Base-by-base conservation (phyloP, 2,888 invertebrate species). In the Pediacus dermestoides region DNA sequence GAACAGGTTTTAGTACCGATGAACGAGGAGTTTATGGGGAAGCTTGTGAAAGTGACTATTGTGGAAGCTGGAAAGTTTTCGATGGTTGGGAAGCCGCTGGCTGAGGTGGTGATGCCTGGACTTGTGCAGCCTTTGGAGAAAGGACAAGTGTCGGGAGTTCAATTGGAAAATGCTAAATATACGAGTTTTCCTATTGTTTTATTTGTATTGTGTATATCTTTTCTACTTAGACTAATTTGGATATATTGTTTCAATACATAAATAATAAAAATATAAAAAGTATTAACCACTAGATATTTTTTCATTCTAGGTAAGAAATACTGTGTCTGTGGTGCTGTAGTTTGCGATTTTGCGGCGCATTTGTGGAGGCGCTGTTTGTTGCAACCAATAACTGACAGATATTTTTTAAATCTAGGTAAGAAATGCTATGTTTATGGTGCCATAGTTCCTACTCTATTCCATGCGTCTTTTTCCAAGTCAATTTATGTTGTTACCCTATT, bases 1-100 rank as follows among this genome's bases (percentile, higher is more conserved):
- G 94, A 96, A 62, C 97, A 93, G 73, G 84, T 94, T 8, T 66
- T 95, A 38, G 76, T 95, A 0, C 90, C 91, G 0, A 85, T 87
- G 72, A 75, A 78, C 3, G 74, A 83, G 1, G 77, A 79, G 52
- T 80, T 82, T 28, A 78, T 94, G 77, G 95, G 95, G 0, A 87
- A 87, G 62, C 77, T 85, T 66, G 73, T 95, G 0, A 79, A 77
- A 1, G 93, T 95, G 0, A 75, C 78, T 61, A 87, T 95, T 3
- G 67, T 70, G 0, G 72, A 75, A 8, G 75, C 82, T 0, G 75
- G 76, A 0, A 89, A 89, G 57, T 86, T 88, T 67, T 88, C 85
- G 33, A 86, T 90, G 85, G 73, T 77, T 41, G 88, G 81, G 0
- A 71, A 79, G 57, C 79, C 83, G 4, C 61, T 86, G 39, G 70